Conservation (phyloP, 2,113 vertebrate species). For the Barbus barbus region DNA sequence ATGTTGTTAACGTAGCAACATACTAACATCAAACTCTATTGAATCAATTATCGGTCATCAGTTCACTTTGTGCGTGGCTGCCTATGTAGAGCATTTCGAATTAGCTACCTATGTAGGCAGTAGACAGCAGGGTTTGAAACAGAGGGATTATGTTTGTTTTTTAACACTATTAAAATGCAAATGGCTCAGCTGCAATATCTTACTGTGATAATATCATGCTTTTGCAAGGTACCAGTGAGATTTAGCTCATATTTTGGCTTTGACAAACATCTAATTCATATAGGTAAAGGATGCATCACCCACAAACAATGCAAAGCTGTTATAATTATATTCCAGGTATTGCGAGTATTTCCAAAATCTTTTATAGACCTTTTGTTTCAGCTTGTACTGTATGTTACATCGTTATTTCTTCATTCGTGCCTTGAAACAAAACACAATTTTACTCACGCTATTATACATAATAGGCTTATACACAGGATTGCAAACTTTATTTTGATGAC, state of each 20-base stretch:
- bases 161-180: conserved; percentile 24
- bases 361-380: neutral
- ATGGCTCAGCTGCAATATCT: neutral
- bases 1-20: too few species aligned
- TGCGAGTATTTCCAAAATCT: neutral
- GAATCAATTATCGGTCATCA: too few species aligned
- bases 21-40: too few species aligned
- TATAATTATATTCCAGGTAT: neutral
- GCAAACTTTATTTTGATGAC: neutral
- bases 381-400: neutral
- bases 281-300: neutral
- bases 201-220: neutral
- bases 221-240: neutral
- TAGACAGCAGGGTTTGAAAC: neutral
- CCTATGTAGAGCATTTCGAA: neutral
- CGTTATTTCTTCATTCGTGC: neutral
- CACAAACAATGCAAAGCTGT: neutral
- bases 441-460: neutral
- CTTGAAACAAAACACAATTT: neutral
- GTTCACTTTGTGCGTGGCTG: neutral
- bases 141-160: neutral
- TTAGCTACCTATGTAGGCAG: neutral
- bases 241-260: neutral
- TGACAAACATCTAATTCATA: neutral
- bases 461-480: neutral